Percentiles rank a stretch among this genome's conserved stretches.
Evolutionary conservation across 2,797 vertebrate genomes (phyloP).

Genomic region (Alfaro cultratus): DNA sequence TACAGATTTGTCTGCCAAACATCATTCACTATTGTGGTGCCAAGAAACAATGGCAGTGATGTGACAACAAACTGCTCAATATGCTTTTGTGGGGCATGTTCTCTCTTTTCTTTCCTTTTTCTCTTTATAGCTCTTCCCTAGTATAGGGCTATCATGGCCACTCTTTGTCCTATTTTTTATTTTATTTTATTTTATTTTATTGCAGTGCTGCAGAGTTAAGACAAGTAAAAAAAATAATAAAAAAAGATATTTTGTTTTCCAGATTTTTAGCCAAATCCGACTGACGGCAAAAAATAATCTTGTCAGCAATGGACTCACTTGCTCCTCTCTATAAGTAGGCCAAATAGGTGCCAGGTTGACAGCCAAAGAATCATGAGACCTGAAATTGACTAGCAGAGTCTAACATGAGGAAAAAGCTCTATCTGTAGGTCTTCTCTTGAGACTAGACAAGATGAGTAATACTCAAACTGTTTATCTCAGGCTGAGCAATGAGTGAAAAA

Average conservation of each 20-base stretch:
- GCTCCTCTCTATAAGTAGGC: conserved; percentile 39
- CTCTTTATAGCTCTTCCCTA: neutral
- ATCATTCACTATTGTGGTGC: conserved; percentile 67
- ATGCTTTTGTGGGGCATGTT: conserved; percentile 54
- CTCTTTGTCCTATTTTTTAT: conserved; percentile 13
- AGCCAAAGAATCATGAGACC: conserved; percentile 3
- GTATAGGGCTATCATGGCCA: neutral
- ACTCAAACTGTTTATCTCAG: neutral
- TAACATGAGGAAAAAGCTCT: neutral
- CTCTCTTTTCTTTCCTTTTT: neutral
- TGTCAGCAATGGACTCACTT: conserved; percentile 26
- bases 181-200: too few relatives aligned
- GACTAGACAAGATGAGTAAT: neutral
- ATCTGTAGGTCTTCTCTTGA: neutral
- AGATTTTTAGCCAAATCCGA: conserved; percentile 30
- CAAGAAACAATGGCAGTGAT: conserved; percentile 66
- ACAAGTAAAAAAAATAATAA: neutral
- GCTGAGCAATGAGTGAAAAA: neutral
- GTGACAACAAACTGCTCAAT: conserved; percentile 71
- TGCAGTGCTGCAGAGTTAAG: conserved; percentile 38
- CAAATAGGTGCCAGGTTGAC: conserved; percentile 40
- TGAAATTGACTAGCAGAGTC: conserved; percentile 1
- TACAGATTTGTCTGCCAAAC: conserved; percentile 68
- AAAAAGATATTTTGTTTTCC: conserved; percentile 32
- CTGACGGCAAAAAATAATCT: conserved; percentile 44